Percentiles rank a stretch among this genome's conserved stretches.
These are phyloP conservation scores for Mirza zaza DNA, from an alignment of 2,113 vertebrate genomes.

Conservation along the genomic window DNA sequence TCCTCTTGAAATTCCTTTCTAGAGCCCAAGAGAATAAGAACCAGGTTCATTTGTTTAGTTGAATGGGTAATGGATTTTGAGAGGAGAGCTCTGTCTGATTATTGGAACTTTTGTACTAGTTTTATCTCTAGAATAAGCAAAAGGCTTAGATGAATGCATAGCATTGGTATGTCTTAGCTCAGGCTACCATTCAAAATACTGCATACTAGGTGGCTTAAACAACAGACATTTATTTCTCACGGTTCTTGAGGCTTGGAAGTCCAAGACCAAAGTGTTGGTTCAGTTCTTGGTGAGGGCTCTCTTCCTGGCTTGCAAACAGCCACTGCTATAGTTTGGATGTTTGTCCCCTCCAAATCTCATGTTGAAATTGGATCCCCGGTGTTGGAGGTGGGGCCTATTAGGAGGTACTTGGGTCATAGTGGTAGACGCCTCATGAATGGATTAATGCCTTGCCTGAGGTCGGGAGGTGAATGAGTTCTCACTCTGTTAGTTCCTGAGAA, in stretches of 20 bases:
- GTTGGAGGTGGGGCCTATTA: too few relatives aligned
- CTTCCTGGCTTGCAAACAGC: not conserved
- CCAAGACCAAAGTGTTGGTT: not conserved
- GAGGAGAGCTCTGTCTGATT: not conserved
- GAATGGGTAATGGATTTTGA: not conserved
- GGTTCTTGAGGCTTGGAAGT: not conserved
- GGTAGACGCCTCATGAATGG: too few relatives aligned
- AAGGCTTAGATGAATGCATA: not conserved
- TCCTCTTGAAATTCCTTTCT: not conserved
- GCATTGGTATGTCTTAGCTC: not conserved
- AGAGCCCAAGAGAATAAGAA: not conserved
- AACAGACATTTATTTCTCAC: not conserved
- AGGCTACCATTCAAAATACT: not conserved
- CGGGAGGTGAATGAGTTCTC: too few relatives aligned
- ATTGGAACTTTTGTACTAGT: not conserved
- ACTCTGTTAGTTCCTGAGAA: too few relatives aligned
- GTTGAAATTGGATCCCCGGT: too few relatives aligned
- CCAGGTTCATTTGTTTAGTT: not conserved
- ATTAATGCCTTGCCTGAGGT: too few relatives aligned
- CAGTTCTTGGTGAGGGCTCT: not conserved
- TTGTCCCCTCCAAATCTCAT: too few relatives aligned
- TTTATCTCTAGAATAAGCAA: not conserved
- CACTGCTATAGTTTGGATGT: too few relatives aligned
- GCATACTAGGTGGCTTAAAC: not conserved
- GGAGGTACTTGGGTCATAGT: too few relatives aligned